Conservation (phyloP, 2,888 invertebrate species). For the Dione juno region DNA sequence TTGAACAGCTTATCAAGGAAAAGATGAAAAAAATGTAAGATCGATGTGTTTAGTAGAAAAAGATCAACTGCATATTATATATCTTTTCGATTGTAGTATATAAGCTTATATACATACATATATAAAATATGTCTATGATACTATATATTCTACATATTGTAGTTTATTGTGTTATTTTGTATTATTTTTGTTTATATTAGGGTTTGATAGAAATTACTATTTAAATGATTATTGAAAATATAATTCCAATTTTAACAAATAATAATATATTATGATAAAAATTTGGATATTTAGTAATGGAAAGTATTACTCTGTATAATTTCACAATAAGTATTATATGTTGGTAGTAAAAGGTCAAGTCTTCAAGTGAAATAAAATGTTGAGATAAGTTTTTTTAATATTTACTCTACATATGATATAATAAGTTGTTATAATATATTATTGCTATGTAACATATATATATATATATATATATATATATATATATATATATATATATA, state of each 20-base stretch:
- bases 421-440: slow-evolving; percentile 3
- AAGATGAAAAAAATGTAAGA: background rate
- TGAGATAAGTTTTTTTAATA: background rate
- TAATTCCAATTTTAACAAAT: no score
- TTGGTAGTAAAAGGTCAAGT: no score
- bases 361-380: no score
- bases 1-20: no score
- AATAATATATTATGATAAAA: no score
- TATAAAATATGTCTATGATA: background rate
- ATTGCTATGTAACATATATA: slow-evolving; percentile 10
- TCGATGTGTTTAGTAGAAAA: background rate
- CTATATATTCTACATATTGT: background rate
- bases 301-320: no score
- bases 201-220: background rate
- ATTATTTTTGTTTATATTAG: slow-evolving; percentile 4
- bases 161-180: background rate
- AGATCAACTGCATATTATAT: background rate
- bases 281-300: no score
- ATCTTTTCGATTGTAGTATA: background rate
- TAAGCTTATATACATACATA: slow-evolving; percentile 1
- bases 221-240: background rate
- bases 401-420: background rate
- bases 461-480: no score
- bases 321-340: no score
- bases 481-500: no score